phyloP scores from a whole-genome alignment of 2,113 vertebrate species.

The Oncorhynchus clarkii region DNA sequence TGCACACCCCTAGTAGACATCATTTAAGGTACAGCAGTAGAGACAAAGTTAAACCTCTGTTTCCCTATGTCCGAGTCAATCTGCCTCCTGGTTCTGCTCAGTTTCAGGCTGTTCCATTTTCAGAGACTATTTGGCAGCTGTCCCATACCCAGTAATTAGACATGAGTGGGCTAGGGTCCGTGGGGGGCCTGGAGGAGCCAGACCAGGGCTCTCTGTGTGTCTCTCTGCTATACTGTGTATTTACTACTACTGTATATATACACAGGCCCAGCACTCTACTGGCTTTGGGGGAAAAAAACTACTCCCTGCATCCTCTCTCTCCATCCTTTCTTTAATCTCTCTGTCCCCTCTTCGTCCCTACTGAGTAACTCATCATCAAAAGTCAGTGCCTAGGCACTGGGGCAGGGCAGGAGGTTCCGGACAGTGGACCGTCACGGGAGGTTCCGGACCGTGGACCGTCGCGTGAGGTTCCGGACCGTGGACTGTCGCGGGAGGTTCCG shows the following conservation, averaged over 20 bases:
- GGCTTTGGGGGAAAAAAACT: constrained; percentile 11
- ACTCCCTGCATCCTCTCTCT: background rate
- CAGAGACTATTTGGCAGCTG: constrained; percentile 26
- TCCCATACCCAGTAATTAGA: constrained; percentile 44
- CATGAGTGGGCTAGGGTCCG: constrained; percentile 4
- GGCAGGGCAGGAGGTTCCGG: background rate
- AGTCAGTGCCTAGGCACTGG: constrained; percentile 4
- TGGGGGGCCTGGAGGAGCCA: background rate
- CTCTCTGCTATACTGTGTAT: constrained; percentile 13
- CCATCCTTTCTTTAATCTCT: constrained; percentile 5
- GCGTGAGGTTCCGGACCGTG: no score
- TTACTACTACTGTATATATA: constrained; percentile 1
- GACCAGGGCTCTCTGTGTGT: background rate
- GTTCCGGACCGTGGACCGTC: no score
- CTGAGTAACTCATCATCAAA: constrained; percentile 32
- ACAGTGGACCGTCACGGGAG: no score
- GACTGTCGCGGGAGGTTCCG: no score
- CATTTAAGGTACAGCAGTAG: background rate
- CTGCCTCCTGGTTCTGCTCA: constrained; percentile 16
- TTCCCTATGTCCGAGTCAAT: no score
- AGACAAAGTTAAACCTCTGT: background rate
- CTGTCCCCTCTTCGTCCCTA: background rate
- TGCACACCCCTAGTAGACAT: background rate
- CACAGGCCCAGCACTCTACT: background rate
- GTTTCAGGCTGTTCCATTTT: constrained; percentile 28